phyloP scores from a whole-genome alignment of 2,888 invertebrate species.

The Amiota minor region DNA sequence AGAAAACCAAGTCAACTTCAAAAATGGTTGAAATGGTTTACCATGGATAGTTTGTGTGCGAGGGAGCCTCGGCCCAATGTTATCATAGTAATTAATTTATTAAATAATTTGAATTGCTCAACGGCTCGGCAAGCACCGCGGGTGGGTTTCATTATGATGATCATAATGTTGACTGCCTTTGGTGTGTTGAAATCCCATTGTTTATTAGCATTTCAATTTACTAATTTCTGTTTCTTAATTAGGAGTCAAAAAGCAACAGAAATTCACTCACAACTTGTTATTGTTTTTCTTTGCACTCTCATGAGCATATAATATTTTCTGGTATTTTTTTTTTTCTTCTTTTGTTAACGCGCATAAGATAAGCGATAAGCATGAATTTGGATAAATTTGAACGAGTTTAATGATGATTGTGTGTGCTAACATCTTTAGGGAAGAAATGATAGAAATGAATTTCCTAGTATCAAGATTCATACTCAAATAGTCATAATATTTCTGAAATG shows the following conservation, averaged over 20 bases:
- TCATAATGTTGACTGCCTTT: background rate
- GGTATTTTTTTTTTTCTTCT: too few species aligned
- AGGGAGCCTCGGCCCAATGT: background rate
- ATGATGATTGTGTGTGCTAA: too few species aligned
- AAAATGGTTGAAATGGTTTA: background rate
- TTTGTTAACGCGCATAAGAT: background rate
- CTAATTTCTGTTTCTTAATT: slow-evolving; percentile 25
- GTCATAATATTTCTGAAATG: too few species aligned
- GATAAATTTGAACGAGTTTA: too few species aligned
- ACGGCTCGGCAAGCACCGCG: slow-evolving; percentile 7
- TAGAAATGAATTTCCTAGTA: too few species aligned
- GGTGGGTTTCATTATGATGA: slow-evolving; percentile 11
- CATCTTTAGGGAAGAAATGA: too few species aligned
- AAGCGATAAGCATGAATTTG: background rate
- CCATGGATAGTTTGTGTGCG: too few species aligned
- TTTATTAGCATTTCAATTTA: slow-evolving; percentile 28
- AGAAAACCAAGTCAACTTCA: background rate
- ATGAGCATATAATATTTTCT: too few species aligned
- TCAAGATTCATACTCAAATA: too few species aligned
- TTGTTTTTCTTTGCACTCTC: too few species aligned
- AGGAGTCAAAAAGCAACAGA: background rate
- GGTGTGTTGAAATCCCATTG: slow-evolving; percentile 27
- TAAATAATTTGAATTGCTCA: slow-evolving; percentile 12
- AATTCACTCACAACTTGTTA: too few species aligned
- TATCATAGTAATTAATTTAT: slow-evolving; percentile 24